These are phyloP conservation scores for Pristiophorus japonicus DNA, from an alignment of 2,113 vertebrate species.

Conservation along the genomic window DNA sequence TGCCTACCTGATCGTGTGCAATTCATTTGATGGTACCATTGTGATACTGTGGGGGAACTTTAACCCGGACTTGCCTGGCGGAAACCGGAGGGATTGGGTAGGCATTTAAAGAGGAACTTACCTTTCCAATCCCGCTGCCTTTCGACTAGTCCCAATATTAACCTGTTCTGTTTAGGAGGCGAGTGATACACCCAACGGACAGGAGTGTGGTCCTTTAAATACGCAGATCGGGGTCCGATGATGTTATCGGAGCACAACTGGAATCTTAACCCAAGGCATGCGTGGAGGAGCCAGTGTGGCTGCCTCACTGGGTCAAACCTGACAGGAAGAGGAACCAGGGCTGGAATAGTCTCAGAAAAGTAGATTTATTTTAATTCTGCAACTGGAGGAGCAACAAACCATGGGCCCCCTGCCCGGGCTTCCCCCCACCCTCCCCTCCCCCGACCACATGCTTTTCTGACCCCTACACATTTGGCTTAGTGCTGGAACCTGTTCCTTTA, in stretches of 20 bases:
- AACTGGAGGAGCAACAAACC: too few species aligned
- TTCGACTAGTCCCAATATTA: background rate
- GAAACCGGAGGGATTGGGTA: too few species aligned
- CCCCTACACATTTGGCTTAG: background rate
- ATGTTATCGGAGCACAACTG: background rate
- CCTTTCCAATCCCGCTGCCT: too few species aligned
- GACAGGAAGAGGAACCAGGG: background rate
- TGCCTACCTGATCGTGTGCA: too few species aligned
- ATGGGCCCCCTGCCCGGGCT: background rate
- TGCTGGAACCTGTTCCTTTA: background rate
- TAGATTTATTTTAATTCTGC: background rate
- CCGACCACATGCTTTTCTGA: background rate
- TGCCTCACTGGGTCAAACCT: background rate
- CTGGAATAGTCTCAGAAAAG: background rate
- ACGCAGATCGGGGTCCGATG: background rate
- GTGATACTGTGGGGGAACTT: too few species aligned
- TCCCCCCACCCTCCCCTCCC: too few species aligned
- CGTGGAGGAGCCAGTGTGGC: background rate
- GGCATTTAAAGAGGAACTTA: too few species aligned
- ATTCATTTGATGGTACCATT: too few species aligned
- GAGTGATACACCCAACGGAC: too few species aligned
- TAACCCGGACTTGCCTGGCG: too few species aligned
- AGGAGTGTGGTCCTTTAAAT: background rate
- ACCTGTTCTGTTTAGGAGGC: background rate
- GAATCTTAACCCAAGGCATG: background rate